Evolutionary conservation across 2,113 vertebrate species (phyloP).

Genomic region (Mormyrus lacerda): DNA sequence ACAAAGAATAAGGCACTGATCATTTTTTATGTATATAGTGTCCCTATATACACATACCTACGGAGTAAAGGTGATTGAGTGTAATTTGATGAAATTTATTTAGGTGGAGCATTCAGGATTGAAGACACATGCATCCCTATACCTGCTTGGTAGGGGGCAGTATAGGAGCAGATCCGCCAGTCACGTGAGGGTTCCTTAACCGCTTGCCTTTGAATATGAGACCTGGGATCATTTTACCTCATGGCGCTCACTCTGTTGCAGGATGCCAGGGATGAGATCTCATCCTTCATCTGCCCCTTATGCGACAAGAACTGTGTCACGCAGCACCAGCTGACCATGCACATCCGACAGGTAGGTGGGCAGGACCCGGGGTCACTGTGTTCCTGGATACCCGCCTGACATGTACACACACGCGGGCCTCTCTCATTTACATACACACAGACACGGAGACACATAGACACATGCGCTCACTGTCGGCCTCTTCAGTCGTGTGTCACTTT

Average conservation of each 20-base stretch:
- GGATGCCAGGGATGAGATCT: slow-evolving; percentile 88
- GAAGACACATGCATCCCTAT: neutral
- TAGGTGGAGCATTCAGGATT: neutral
- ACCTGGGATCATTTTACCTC: neutral
- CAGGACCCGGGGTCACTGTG: neutral
- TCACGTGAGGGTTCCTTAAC: neutral
- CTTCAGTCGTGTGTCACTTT: neutral
- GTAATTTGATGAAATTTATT: neutral
- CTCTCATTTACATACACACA: neutral
- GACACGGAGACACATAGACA: neutral
- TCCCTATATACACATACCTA: neutral
- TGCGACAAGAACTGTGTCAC: slow-evolving; percentile 88
- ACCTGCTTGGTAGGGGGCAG: neutral
- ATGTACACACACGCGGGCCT: neutral
- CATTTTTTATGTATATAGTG: neutral
- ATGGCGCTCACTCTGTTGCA: slow-evolving; percentile 37
- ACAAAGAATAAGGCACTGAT: neutral
- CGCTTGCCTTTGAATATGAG: neutral
- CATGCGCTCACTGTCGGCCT: neutral
- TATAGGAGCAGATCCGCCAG: neutral
- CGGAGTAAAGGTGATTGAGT: neutral
- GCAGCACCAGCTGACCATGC: slow-evolving; percentile 93
- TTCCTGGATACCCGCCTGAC: neutral
- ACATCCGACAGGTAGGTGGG: slow-evolving; percentile 85
- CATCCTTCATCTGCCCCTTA: slow-evolving; percentile 79